Evolutionary conservation across 2,113 vertebrate species (phyloP).

Genomic region (Tupaia tana): DNA sequence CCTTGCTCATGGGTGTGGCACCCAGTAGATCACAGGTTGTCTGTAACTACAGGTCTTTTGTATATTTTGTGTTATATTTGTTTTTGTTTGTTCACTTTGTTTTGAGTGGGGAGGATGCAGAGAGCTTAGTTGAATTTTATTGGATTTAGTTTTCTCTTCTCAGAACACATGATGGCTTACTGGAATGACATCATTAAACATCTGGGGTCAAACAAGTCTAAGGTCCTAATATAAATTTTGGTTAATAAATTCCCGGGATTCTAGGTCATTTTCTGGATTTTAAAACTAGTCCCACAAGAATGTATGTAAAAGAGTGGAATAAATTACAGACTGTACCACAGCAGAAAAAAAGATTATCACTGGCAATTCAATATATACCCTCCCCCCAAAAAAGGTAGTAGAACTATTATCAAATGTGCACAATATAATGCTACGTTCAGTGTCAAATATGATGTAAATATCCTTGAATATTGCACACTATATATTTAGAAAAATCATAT

Average conservation of each 20-base stretch:
- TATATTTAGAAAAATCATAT: no score
- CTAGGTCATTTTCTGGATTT: conserved; percentile 13
- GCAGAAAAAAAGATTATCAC: no score
- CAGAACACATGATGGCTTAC: background rate
- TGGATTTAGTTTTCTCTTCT: conserved; percentile 5
- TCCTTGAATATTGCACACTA: no score
- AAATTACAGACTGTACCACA: no score
- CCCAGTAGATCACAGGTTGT: background rate
- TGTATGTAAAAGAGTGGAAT: no score
- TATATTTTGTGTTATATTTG: background rate
- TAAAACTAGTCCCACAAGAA: background rate
- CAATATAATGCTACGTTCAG: no score
- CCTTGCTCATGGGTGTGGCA: background rate
- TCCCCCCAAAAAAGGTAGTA: no score
- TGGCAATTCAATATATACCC: no score
- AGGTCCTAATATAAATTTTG: background rate
- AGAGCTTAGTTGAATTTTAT: background rate
- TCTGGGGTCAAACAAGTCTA: background rate
- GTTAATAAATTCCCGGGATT: background rate
- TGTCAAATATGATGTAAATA: no score
- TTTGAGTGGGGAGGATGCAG: no score
- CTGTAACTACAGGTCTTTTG: background rate
- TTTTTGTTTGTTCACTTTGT: background rate
- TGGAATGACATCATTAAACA: background rate
- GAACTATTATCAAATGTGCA: no score